Percentiles rank a stretch among this genome's conserved stretches.
Conservation (phyloP, 2,797 vertebrate genomes). For the Paratrypauchen microcephalus region DNA sequence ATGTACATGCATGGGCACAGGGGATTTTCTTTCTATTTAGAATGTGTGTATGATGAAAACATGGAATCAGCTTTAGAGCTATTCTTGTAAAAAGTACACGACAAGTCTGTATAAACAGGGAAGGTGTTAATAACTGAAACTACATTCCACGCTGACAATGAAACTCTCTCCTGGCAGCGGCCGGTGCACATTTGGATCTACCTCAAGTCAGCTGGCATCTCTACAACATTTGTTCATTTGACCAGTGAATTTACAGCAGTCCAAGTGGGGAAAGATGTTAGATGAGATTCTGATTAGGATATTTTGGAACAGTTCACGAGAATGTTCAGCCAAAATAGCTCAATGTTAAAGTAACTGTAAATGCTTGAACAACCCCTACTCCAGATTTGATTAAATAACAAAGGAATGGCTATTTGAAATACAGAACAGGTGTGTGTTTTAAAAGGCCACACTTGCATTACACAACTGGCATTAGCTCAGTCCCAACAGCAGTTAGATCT, state of each 20-base stretch:
- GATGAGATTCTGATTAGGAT: slow-evolving; percentile 1
- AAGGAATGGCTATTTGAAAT: neutral
- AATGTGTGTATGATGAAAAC: slow-evolving; percentile 4
- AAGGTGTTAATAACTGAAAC: neutral
- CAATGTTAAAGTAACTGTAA: neutral
- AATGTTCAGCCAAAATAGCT: neutral
- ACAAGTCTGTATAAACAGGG: neutral
- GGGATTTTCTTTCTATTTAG: slow-evolving; percentile 7
- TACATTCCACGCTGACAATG: neutral
- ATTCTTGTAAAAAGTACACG: slow-evolving; percentile 1
- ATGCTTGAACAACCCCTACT: neutral
- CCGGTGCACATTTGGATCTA: neutral
- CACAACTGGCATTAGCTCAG: neutral
- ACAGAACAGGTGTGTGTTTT: neutral
- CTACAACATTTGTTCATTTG: slow-evolving; percentile 3
- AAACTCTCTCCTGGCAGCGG: neutral
- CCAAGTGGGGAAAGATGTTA: neutral
- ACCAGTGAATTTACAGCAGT: slow-evolving; percentile 3
- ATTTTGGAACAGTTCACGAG: neutral
- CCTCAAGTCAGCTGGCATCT: slow-evolving; percentile 3
- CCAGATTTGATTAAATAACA: neutral
- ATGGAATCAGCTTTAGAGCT: neutral
- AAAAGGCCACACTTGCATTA: neutral
- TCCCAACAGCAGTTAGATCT: no score
- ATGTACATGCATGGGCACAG: slow-evolving; percentile 2